Evolutionary conservation across 2,113 vertebrate species (phyloP), one percentile per base, ranked within the genome.

Genomic region (Ophiodon elongatus): DNA sequence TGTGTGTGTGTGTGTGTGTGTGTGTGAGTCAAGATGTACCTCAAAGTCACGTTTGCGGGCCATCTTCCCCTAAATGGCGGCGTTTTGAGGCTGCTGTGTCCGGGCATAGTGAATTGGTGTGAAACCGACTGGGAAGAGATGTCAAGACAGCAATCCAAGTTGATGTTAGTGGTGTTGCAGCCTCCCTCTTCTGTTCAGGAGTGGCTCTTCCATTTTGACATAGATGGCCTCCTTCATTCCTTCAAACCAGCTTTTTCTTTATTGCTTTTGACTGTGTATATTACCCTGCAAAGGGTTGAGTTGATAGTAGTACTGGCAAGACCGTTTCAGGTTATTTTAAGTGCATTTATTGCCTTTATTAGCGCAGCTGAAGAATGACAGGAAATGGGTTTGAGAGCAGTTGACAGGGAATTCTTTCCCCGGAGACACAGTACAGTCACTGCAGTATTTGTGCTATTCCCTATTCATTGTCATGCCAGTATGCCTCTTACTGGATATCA

Each of bases 41-140:
- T 21, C 47, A 52, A 25, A 3, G 54, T 57, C 50, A n/a, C 50
- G 21, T 52, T 21, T 19, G 19, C 6, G 6, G 47, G 19, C 52
- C n/a, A 4, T 27, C n/a, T 27, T 11, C 54, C 25, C 11, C 10
- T 57, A 27, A 52, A 52, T 52, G 23, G 50, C 8, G 8, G 21
- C 47, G 21, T 52, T 8, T 8, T 52, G 47, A 23, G 19, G 47
- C 47, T 7, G 47, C 43, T 4, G 15, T 5, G 2, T 45, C 14
- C 15, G 15, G 43, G 43, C 50, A 52, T 2, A n/a, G 65, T 75
- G 23, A 79, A 59, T 56, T 73, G 60, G 35, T 57, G 35, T 73
- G 62, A 85, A 66, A 70, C 50, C 33, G 47, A 31, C 33, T 37
- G 43, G 8, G 64, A 75, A 31, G 14, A 13, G 29, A 50, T n/a